Conservation (phyloP, 2,888 invertebrate genomes). For the Herminia tarsipennalis region DNA sequence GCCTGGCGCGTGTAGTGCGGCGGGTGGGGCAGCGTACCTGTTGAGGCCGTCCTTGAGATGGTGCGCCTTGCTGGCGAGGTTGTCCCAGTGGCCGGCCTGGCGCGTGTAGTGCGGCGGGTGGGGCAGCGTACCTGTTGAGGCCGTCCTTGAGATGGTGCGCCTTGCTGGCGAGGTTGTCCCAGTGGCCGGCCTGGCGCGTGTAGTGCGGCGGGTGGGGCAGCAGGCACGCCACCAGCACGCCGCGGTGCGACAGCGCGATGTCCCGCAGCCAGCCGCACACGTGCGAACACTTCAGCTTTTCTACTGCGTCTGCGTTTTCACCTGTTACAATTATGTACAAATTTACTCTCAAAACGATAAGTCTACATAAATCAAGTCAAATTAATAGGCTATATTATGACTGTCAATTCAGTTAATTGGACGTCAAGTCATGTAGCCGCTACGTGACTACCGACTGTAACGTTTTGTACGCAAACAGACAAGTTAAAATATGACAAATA, state of each 20-base stretch:
- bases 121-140: constrained; percentile 88
- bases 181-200: constrained; percentile 97
- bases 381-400: too few species aligned
- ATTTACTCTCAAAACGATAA: too few species aligned
- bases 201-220: constrained; percentile 98
- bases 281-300: constrained; percentile 96
- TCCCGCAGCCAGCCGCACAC: constrained; percentile 95
- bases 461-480: too few species aligned
- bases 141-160: constrained; percentile 98
- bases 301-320: constrained; percentile 94
- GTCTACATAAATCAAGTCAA: too few species aligned
- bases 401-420: too few species aligned
- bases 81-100: constrained; percentile 98
- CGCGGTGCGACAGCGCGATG: constrained; percentile 93
- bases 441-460: too few species aligned
- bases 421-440: too few species aligned
- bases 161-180: constrained; percentile 95
- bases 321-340: constrained; percentile 65
- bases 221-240: constrained; percentile 96
- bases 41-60: too few species aligned
- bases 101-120: constrained; percentile 98
- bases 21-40: too few species aligned
- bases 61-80: too few species aligned
- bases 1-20: too few species aligned
- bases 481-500: too few species aligned